Evolutionary conservation across 2,888 invertebrate species (phyloP), one percentile per base, ranked within the genome.

Genomic region (Hypena proboscidalis): DNA sequence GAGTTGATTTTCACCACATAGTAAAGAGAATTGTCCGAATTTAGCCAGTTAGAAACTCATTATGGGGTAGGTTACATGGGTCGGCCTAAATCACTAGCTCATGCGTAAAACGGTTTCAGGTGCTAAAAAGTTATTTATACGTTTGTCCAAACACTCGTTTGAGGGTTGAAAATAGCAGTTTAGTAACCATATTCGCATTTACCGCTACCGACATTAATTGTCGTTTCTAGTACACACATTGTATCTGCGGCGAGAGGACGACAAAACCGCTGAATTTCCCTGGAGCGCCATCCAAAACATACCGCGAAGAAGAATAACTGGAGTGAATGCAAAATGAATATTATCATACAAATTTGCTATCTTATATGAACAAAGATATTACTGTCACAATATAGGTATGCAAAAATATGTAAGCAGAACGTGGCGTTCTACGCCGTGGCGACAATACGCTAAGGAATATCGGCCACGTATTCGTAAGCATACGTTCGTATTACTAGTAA

Each of bases 301-400:
- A 77, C 74, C 77, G 70, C 77, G 70, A 72, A 83, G 85, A 85
- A 84, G 84, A 85, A 87, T 83, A 84, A 84, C 85, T 73, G 73
- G 73, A 80, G 81, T 77, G 85, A 87, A 90, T 88, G 88, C 88
- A 88, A 89, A 89, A 89, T 89, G 88, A 88, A 89, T 88, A 89
- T 90, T 90, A 89, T 88, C 89, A 89, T 89, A 90, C 87, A 87
- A 90, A 90, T 88, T 85, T 77, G 67, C 79, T 80, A 80, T 84
- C 84, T 85, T 85, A 83, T 86, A 85, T 85, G 83, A 86, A 81
- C 80, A 75, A 69, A 70, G 76, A 76, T 74, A 80, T 80, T 77
- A 81, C 81, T 83, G 85, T 85, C 80, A 74, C 74, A 67, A 68
- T 72, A 77, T 79, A 83, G 84, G 83, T 84, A 87, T 86, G 86